Percentiles rank a stretch among this genome's conserved stretches.
These are phyloP conservation scores for Ephialtes manifestator DNA, from an alignment of 2,888 invertebrate species.

Conservation along the genomic window DNA sequence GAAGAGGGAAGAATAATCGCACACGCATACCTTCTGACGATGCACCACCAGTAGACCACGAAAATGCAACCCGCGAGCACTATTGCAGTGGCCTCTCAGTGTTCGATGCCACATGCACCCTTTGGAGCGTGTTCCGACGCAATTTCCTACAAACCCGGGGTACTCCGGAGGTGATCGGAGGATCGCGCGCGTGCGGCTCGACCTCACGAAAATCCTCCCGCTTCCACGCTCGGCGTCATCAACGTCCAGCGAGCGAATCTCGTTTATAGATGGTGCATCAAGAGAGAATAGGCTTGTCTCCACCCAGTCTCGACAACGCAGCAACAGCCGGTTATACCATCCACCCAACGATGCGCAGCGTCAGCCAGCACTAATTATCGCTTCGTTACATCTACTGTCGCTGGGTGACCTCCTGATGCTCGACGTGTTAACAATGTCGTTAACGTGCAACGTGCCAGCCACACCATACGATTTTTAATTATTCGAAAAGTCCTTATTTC, in stretches of 20 bases:
- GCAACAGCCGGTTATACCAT: conserved; percentile 37
- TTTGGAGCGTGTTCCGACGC: conserved; percentile 32
- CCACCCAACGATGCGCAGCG: conserved; percentile 5
- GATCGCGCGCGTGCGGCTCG: conserved; percentile 20
- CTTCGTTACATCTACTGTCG: conserved; percentile 54
- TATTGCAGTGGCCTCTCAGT: background rate
- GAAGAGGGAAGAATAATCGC: background rate
- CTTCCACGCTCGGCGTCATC: conserved; percentile 25
- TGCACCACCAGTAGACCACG: conserved; percentile 19
- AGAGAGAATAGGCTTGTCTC: conserved; percentile 17
- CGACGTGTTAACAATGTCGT: conserved; percentile 51
- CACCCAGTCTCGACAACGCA: conserved; percentile 7
- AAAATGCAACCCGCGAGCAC: conserved; percentile 18
- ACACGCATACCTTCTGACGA: conserved; percentile 15
- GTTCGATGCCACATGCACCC: background rate
- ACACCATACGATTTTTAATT: conserved; percentile 4
- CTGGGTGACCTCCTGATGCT: background rate
- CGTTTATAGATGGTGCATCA: conserved; percentile 39
- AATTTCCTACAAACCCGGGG: conserved; percentile 49
- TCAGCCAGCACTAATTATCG: conserved; percentile 58
- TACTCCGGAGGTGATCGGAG: conserved; percentile 13
- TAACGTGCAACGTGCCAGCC: conserved; percentile 17
- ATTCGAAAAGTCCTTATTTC: background rate
- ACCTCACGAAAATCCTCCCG: conserved; percentile 34
- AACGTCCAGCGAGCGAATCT: conserved; percentile 10